These are phyloP conservation scores for Lagopus leucura DNA, from an alignment of 2,113 vertebrate genomes.

Conservation along the genomic window DNA sequence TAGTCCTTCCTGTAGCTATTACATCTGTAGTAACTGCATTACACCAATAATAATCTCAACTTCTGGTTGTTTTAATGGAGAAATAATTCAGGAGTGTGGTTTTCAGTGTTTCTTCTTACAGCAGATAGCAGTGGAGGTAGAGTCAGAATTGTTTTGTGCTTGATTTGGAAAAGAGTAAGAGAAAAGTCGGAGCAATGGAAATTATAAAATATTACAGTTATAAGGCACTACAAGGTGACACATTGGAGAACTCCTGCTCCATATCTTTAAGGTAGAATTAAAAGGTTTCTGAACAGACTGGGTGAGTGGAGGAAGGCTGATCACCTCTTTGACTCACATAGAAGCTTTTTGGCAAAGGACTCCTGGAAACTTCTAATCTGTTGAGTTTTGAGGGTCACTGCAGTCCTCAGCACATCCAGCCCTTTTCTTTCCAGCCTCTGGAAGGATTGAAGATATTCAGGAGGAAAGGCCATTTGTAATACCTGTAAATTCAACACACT, in stretches of 20 bases:
- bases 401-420: background rate
- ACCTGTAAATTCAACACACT: background rate
- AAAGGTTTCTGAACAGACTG: background rate
- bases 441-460: background rate
- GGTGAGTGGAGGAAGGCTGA: background rate
- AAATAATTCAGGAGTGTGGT: background rate
- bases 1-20: background rate
- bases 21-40: background rate
- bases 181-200: background rate
- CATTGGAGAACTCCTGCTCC: background rate
- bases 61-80: background rate
- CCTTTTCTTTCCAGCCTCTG: background rate
- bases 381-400: background rate
- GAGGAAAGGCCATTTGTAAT: background rate
- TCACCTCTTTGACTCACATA: background rate
- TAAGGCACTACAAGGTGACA: background rate
- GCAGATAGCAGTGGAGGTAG: background rate
- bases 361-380: background rate
- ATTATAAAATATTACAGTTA: background rate
- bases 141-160: background rate
- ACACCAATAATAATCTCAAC: background rate
- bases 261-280: background rate
- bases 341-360: accelerated
- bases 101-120: background rate
- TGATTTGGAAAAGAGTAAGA: background rate